Base-by-base conservation (phyloP, 2,113 vertebrate genomes). In the Esox niger region DNA sequence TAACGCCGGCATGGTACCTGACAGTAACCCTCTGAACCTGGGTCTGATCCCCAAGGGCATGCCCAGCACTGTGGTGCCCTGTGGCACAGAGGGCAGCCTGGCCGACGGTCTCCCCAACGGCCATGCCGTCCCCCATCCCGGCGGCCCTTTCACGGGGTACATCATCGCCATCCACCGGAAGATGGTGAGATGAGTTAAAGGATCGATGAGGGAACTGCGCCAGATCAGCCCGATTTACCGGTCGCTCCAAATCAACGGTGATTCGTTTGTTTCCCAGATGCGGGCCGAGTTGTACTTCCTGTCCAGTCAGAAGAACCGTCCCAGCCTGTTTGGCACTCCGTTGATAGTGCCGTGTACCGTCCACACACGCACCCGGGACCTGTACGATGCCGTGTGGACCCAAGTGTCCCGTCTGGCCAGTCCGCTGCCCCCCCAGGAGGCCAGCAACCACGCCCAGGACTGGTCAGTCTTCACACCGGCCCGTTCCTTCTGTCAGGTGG, bases 81-180 rank as follows among this genome's bases (percentile, higher is more conserved):
- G 91, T 61, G 92, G 90, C 74, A 90, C 85, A 26, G 93, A 94
- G 69, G 91, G 88, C 30, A 88, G 70, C 62, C 73, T 89, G 15
- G 82, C 90, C 79, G 81, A 87, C 83, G 89, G 91, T 80, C 49
- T 89, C 52, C 78, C 87, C 69, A 95, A 95, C 2, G 92, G 93
- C 20, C 93, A 94, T 8, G 77, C 90, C 77, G 64, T 90, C 60
- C 69, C 81, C 17, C 82, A 91, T 67, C 74, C 85, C 2, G 91
- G 92, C 17, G 92, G 87, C 55, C 90, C 93, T 0, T 93, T 92
- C 76, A 92, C 83, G 6, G 93, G 94, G 0, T 95, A 95, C 78
- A 94, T 95, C 69, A 95, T 95, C 68, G 94, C 94, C 57, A 89
- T 95, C 62, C 94, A 95, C 75, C 89, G 94, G 70, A 95, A 95